phyloP scores from a whole-genome alignment of 2,888 invertebrate species.

The Aspidiotus destructor region DNA sequence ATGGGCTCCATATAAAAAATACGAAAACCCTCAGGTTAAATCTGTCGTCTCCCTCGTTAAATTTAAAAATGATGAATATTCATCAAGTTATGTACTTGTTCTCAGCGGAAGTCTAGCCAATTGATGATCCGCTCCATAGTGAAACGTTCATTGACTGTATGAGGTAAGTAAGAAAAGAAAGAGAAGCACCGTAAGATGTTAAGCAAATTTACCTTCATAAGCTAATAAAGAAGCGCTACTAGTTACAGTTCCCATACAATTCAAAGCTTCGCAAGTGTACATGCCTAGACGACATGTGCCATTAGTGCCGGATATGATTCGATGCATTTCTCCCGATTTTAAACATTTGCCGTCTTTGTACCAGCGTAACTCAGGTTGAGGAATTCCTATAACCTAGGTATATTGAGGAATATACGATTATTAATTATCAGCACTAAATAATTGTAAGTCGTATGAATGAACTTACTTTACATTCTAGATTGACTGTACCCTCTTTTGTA shows the following conservation, averaged over 20 bases:
- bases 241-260: constrained; percentile 82
- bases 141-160: too few species aligned
- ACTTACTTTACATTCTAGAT: constrained; percentile 69
- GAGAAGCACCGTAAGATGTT: background rate
- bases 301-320: constrained; percentile 80
- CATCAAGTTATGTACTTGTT: too few species aligned
- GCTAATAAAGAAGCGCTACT: constrained; percentile 80
- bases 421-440: background rate
- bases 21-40: too few species aligned
- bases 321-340: constrained; percentile 82
- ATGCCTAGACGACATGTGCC: constrained; percentile 83
- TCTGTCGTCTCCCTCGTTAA: too few species aligned
- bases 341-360: constrained; percentile 82
- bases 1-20: too few species aligned
- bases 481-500: constrained; percentile 80
- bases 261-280: constrained; percentile 81
- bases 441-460: background rate
- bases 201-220: constrained; percentile 58
- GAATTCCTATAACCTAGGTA: constrained; percentile 67
- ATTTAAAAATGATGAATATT: too few species aligned
- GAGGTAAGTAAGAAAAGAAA: too few species aligned
- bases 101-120: too few species aligned
- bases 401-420: background rate
- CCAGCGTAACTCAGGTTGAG: constrained; percentile 82
- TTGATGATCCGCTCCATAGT: too few species aligned